Evolutionary conservation across 53 echinoderm and acorn worm genomes (phyloP), one percentile per base, ranked within the genome.

Genomic region (Mesocentrotus franciscanus): DNA sequence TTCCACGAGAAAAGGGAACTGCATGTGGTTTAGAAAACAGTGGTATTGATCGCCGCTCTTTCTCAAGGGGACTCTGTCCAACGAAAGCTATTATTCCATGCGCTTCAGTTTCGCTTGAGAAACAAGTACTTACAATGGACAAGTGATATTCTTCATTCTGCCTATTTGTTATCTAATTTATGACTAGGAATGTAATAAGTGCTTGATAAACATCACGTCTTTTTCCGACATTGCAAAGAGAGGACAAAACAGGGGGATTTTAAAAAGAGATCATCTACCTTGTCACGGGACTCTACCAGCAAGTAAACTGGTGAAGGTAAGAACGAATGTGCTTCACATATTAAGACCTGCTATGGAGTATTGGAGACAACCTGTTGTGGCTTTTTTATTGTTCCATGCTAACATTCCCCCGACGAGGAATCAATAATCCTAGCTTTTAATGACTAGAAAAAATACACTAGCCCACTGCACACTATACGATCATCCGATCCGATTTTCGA

Each of bases 51-150:
- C 87, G 57, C 0, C 27, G 58, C 15, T 20, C 26, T 56, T 75
- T 58, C 87, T 29, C 81, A 81, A 42, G 49, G 81, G 81, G 81
- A n/a, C 56, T n/a, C 58, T 58, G 56, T 85, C 49, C 22, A 85
- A 56, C 20, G 85, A 26, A 57, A 58, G 27, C 14, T 36, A 42
- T 39, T 58, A 27, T 87, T 87, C 58, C 57, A 29, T 59, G 4
- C 42, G 22, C 18, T 18, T 3, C 20, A 42, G 16, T 13, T 12
- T 32, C 76, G 0, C 32, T 13, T 32, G 33, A 76, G 76, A 76
- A n/a, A 64, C 20, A 64, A 64, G 15, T 64, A 32, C 27, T 76
- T 76, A 14, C 13, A 76, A 76, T 30, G 33, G 76, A 42, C 81
- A 81, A 81, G 4, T 36, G 18, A 81, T 81, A 81, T 42, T 42